A percentile compares a stretch with the other conserved stretches of the same genome.
phyloP scores from a whole-genome alignment of 1,140 invertebrate genomes.

The Aphaenogaster ashmeadi region DNA sequence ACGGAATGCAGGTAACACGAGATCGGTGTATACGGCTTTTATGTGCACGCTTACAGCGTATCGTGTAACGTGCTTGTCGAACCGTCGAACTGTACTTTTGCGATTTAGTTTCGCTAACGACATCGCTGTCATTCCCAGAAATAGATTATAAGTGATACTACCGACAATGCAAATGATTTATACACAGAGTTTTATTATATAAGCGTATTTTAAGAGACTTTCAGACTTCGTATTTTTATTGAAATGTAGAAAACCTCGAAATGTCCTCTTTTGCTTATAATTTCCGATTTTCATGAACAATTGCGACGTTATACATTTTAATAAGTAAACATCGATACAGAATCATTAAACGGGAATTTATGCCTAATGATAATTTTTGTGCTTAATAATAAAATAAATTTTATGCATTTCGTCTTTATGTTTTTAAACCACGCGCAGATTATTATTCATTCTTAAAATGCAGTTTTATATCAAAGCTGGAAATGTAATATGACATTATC shows the following conservation, averaged over 20 bases:
- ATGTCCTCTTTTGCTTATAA: not conserved
- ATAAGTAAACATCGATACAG: not conserved
- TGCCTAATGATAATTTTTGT: not conserved
- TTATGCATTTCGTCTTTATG: not conserved
- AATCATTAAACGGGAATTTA: not conserved
- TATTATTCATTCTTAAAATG: not conserved
- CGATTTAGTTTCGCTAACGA: slow-evolving; percentile 54
- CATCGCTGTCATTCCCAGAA: not conserved
- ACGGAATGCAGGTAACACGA: slow-evolving; percentile 73
- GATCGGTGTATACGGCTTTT: slow-evolving; percentile 60
- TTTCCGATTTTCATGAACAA: not conserved
- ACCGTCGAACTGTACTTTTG: slow-evolving; percentile 29
- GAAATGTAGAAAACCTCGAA: not conserved
- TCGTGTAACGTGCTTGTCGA: slow-evolving; percentile 61
- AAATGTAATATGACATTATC: not conserved
- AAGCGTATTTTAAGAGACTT: not conserved
- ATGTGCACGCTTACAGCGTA: slow-evolving; percentile 64
- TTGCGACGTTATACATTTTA: not conserved
- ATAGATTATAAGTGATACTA: not conserved
- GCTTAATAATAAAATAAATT: not conserved
- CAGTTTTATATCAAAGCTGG: not conserved
- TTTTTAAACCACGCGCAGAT: not conserved
- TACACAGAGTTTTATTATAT: not conserved
- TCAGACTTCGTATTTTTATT: not conserved
- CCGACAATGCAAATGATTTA: not conserved